phyloP scores from a whole-genome alignment of 2,113 vertebrate species.

The Pteropus alecto region DNA sequence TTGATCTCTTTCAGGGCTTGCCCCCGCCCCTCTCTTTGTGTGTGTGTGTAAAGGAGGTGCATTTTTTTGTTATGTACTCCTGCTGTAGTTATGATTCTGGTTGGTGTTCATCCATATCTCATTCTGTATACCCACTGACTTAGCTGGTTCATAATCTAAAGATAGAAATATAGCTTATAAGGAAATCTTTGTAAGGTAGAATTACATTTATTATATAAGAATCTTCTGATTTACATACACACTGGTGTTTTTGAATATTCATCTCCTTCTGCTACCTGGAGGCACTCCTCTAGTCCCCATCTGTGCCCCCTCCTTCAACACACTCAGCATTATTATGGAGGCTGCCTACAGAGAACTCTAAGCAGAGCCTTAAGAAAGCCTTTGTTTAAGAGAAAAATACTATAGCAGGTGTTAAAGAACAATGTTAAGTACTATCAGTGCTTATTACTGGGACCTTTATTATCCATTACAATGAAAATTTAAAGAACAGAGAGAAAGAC shows the following conservation, averaged over 20 bases:
- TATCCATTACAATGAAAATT: neutral
- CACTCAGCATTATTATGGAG: neutral
- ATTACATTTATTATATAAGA: conserved; percentile 38
- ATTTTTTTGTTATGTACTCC: neutral
- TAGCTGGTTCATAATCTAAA: conserved; percentile 12
- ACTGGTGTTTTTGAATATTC: conserved; percentile 61
- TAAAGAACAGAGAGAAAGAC: neutral
- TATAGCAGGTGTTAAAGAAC: neutral
- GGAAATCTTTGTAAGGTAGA: conserved; percentile 30
- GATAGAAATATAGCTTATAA: neutral
- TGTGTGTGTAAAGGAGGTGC: no score
- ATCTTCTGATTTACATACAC: conserved; percentile 47
- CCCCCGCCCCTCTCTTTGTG: neutral
- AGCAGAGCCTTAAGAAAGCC: neutral
- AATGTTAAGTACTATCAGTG: neutral
- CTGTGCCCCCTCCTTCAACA: neutral
- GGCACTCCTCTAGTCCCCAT: conserved; percentile 29
- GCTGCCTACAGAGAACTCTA: neutral
- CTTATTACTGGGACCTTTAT: neutral
- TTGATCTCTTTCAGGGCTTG: neutral
- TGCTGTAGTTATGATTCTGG: neutral
- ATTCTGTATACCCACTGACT: neutral
- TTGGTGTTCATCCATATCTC: neutral
- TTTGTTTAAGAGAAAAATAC: neutral
- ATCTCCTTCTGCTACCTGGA: conserved; percentile 60